Percentiles rank a stretch among this genome's conserved stretches.
These are phyloP conservation scores for Syngnathus rostellatus DNA, from an alignment of 2,797 vertebrate genomes.

Conservation along the genomic window DNA sequence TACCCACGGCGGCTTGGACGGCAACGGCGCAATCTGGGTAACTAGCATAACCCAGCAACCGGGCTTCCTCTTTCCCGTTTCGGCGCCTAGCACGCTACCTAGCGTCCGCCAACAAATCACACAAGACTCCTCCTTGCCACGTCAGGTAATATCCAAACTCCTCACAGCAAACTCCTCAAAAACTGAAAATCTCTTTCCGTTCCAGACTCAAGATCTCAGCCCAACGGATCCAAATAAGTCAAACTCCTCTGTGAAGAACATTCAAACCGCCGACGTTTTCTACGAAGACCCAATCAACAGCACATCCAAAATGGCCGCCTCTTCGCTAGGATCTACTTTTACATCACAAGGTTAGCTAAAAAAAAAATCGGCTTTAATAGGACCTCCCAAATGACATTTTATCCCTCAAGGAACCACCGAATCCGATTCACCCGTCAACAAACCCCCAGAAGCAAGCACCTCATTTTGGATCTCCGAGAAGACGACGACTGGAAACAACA, in stretches of 20 bases:
- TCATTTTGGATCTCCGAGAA: constrained; percentile 67
- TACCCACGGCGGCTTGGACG: constrained; percentile 31
- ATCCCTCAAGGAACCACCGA: constrained; percentile 18
- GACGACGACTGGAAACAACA: constrained; percentile 59
- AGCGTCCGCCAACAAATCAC: constrained; percentile 47
- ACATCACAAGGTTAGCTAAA: constrained; percentile 39
- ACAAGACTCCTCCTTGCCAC: constrained; percentile 59
- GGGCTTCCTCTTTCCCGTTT: constrained; percentile 61
- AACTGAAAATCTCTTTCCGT: not conserved
- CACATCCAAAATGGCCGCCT: constrained; percentile 18
- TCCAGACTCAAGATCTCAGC: constrained; percentile 24
- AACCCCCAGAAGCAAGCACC: constrained; percentile 55
- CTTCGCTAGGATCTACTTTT: constrained; percentile 31
- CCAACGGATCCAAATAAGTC: constrained; percentile 14
- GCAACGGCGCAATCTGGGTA: constrained; percentile 59
- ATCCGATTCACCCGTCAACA: constrained; percentile 36
- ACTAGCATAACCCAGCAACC: constrained; percentile 54
- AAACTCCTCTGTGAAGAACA: constrained; percentile 39
- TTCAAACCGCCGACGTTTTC: constrained; percentile 61
- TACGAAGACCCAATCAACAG: constrained; percentile 55
- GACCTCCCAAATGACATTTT: not conserved
- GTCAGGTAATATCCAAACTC: constrained; percentile 37
- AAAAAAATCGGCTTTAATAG: not conserved
- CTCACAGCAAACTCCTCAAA: not conserved
- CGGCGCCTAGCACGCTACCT: constrained; percentile 29